Percentiles rank a stretch among this genome's conserved stretches.
These are phyloP conservation scores for Chesias legatella DNA, from an alignment of 2,888 invertebrate species.

Conservation along the genomic window DNA sequence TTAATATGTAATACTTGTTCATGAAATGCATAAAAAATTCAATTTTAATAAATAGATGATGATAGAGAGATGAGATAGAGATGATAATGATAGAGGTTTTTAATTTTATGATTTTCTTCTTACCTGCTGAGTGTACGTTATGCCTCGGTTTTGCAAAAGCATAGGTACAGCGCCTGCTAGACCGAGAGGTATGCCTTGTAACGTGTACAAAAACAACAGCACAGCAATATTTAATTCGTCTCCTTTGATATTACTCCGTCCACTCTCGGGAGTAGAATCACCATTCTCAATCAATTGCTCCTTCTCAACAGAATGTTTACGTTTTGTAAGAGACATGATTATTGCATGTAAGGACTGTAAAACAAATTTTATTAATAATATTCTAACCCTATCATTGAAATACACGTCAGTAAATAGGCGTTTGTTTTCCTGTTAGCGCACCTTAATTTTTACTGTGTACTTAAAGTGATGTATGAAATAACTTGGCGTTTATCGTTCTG, in stretches of 20 bases:
- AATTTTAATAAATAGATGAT: too few species aligned
- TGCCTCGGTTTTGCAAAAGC: conserved; percentile 94
- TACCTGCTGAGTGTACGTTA: conserved; percentile 95
- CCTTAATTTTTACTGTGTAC: conserved; percentile 60
- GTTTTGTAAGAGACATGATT: conserved; percentile 68
- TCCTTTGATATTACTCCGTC: conserved; percentile 81
- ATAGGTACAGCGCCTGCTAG: conserved; percentile 96
- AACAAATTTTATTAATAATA: conserved; percentile 16
- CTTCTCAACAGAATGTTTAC: conserved; percentile 60
- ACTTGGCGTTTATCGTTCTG: not conserved
- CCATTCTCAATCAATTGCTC: conserved; percentile 71
- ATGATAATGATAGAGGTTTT: too few species aligned
- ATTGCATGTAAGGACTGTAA: conserved; percentile 56
- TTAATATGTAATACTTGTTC: too few species aligned
- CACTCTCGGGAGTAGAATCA: conserved; percentile 41
- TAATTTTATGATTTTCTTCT: conserved; percentile 8
- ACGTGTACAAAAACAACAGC: conserved; percentile 93
- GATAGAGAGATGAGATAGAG: too few species aligned
- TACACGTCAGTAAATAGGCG: conserved; percentile 55
- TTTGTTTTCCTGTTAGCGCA: conserved; percentile 31
- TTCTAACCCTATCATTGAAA: conserved; percentile 40
- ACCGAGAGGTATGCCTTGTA: conserved; percentile 97
- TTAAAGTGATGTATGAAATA: conserved; percentile 17
- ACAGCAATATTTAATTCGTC: conserved; percentile 91
- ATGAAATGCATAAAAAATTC: too few species aligned